Evolutionary conservation across 2,113 vertebrate species (phyloP), one percentile per base, ranked within the genome.

Genomic region (Pygoscelis adeliae): DNA sequence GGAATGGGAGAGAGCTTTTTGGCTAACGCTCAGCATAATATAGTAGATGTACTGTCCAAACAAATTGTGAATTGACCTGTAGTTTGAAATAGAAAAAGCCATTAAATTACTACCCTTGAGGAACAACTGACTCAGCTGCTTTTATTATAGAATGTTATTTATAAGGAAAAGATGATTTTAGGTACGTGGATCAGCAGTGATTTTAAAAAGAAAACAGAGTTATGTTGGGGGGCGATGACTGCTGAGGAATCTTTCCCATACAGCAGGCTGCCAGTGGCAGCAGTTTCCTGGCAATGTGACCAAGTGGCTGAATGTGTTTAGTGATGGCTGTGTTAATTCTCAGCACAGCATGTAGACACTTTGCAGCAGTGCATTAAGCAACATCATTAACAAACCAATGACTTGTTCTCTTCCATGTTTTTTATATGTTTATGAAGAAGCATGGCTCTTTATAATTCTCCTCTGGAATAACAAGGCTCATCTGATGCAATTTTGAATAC

Each of bases 61-160:
- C 22, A 83, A 93, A 95, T 81, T 50, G 79, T 90, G 67, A 65
- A 58, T 74, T 78, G 62, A 91, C 85, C 83, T 94, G 44, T 88
- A 36, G 42, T 62, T 76, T 95, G 71, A 95, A 94, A 92, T 18
- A 80, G 79, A 94, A 97, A 85, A 89, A 63, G 22, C 34, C 78
- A 38, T 96, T 94, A 76, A 69, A 47, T 85, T 72, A 15, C n/a
- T 79, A 22, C 69, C 80, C 62, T 88, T 91, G 47, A 95, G 82
- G 81, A 86, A 62, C 73, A 92, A 49, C 66, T 17, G 5, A 47
- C 55, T 91, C 50, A 82, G 36, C 88, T 83, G 38, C 46, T 91
- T 72, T 2, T 63, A 21, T 83, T 72, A 17, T 11, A 49, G 40
- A 72, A 46, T 76, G 8, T 42, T 90, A 30, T 61, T 84, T 84